phyloP scores from a whole-genome alignment of 2,797 vertebrate genomes.

The Chloroceryle inda region DNA sequence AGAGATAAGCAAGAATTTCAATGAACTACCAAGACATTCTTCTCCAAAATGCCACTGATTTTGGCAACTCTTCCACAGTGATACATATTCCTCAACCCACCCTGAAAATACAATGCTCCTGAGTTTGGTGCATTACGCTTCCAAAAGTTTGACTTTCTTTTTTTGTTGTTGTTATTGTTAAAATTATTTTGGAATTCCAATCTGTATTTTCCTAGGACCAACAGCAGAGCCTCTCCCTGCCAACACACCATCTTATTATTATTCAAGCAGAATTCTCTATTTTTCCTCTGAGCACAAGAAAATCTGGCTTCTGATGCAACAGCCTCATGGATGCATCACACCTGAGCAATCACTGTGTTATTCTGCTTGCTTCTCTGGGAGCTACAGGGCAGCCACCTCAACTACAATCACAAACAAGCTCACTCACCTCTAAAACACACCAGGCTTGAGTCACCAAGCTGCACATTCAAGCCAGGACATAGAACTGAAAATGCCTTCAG shows the following conservation, averaged over 20 bases:
- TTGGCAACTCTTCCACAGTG: not conserved
- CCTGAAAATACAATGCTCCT: not conserved
- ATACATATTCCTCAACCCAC: not conserved
- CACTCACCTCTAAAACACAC: not conserved
- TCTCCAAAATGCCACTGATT: not conserved
- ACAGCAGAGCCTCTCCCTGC: not conserved
- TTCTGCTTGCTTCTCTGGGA: accelerated
- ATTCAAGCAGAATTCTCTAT: not conserved
- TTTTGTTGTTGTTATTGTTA: too few relatives aligned
- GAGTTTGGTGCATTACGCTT: not conserved
- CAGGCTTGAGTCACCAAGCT: not conserved
- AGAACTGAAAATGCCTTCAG: not conserved
- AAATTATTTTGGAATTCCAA: not conserved
- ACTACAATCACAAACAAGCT: not conserved
- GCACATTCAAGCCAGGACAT: not conserved
- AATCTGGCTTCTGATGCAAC: not conserved
- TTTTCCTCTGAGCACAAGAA: not conserved
- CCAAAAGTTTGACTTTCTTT: not conserved
- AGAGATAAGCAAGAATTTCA: not conserved
- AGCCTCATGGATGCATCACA: not conserved
- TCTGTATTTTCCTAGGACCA: not conserved
- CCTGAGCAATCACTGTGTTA: not conserved
- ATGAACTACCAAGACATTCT: not conserved
- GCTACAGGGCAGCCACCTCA: not conserved
- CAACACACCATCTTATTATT: not conserved